A percentile compares a stretch with the other conserved stretches of the same genome.
Evolutionary conservation across 1,140 invertebrate species (phyloP).

Genomic region (Neodiprion fabricii): DNA sequence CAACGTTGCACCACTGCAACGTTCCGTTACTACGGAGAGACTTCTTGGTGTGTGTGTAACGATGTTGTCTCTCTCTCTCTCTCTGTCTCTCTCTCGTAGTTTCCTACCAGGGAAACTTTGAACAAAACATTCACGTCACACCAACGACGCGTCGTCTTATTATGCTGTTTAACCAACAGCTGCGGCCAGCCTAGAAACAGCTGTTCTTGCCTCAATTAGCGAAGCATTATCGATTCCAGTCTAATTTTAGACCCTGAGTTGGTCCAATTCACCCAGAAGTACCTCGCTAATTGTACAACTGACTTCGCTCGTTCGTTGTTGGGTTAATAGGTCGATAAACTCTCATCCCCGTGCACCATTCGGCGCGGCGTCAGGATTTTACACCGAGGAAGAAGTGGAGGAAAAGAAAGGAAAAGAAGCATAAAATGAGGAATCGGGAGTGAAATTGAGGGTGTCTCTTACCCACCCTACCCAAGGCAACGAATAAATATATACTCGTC

Average conservation of each 20-base stretch:
- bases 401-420: no score
- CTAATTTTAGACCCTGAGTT: background rate
- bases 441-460: no score
- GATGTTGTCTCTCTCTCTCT: background rate
- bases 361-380: no score
- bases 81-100: background rate
- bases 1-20: background rate
- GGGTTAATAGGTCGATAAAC: slow-evolving; percentile 2
- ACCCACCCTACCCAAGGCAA: no score
- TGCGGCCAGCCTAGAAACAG: background rate
- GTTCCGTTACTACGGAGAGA: background rate
- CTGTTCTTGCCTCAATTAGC: slow-evolving; percentile 7
- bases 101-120: background rate
- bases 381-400: no score
- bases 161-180: slow-evolving; percentile 1
- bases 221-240: slow-evolving; percentile 4
- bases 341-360: no score
- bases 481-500: no score
- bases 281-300: slow-evolving; percentile 4
- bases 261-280: background rate
- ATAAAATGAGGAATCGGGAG: no score
- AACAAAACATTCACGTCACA: slow-evolving; percentile 1
- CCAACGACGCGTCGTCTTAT: background rate
- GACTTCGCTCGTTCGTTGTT: background rate
- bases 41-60: background rate